Conservation (phyloP, 2,113 vertebrate genomes). For the Alethe diademata region DNA sequence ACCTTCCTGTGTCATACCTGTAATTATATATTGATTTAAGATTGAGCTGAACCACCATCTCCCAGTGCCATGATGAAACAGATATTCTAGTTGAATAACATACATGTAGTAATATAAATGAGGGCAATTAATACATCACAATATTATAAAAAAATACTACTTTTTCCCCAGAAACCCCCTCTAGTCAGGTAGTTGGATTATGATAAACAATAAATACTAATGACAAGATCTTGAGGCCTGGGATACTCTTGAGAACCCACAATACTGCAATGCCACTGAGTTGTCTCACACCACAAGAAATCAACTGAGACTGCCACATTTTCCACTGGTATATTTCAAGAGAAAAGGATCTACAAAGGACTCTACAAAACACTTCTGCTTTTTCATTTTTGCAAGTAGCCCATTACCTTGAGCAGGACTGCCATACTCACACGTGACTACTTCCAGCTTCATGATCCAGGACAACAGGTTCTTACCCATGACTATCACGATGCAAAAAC, state of each 20-base stretch:
- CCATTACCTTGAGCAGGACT: not conserved
- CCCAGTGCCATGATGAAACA: not conserved
- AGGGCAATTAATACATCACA: not conserved
- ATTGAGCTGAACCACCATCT: not conserved
- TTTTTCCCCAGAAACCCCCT: not conserved
- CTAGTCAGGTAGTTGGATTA: not conserved
- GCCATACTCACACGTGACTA: not conserved
- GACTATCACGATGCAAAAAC: not conserved
- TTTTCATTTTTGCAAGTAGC: not conserved
- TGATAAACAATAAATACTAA: not conserved
- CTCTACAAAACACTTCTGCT: not conserved
- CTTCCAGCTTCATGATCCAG: not conserved
- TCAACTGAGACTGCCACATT: not conserved
- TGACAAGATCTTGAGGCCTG: not conserved
- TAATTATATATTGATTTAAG: not conserved
- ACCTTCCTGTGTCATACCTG: slow-evolving; percentile 90
- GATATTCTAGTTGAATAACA: not conserved
- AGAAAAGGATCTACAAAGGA: not conserved
- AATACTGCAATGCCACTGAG: not conserved
- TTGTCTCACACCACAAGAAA: not conserved
- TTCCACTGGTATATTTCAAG: not conserved
- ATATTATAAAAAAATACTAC: not conserved
- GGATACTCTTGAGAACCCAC: not conserved
- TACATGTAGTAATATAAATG: not conserved
- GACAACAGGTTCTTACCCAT: not conserved